Base-by-base conservation (phyloP, 2,888 invertebrate species). In the Stenodema calcarata region DNA sequence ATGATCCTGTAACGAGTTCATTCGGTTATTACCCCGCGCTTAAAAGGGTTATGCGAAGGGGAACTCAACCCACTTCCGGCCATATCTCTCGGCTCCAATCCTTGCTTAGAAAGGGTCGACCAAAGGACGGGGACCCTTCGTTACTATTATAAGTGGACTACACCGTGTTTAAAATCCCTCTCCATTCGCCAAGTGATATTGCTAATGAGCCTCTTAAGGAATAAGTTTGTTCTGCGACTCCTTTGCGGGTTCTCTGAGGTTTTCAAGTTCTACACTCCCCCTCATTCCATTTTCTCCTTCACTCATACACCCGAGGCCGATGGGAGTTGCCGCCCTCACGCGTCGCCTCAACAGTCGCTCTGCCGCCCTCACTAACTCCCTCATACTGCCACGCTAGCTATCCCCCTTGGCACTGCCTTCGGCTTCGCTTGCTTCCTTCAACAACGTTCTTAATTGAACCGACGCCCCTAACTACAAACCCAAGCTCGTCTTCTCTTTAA, bases 141-240 rank as follows among this genome's bases (percentile, higher is more conserved):
- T 80, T 54, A 54, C 54, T 44, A 30, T 27, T 62, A 69, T 69
- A 82, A 82, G 82, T 82, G 82, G 82, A 82, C 82, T 82, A 82
- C 82, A 82, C 62, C 27, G 82, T 82, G 82, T 82, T 82, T 82
- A 69, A 82, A 82, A 62, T 44, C 82, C 23, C 82, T 82, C 80
- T 50, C 27, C 30, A 18, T n/a, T n/a, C n/a, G n/a, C 54, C 50
- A 54, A 80, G 80, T 80, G 80, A 54, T 80, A 80, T 80, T 30
- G 30, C 84, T 84, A 84, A 84, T 84, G 84, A 84, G 84, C 84
- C 73, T 73, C 84, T 84, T 84, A 84, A 44, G 84, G 84, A 73
- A 70, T 47, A 84, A 84, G 84, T 84, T 84, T 73, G 84, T 84
- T 84, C 84, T 84, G 73, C 83, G 73, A 84, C 75, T 70, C 44